These are phyloP conservation scores for Otus sunia DNA, from an alignment of 2,113 vertebrate genomes.

Conservation along the genomic window DNA sequence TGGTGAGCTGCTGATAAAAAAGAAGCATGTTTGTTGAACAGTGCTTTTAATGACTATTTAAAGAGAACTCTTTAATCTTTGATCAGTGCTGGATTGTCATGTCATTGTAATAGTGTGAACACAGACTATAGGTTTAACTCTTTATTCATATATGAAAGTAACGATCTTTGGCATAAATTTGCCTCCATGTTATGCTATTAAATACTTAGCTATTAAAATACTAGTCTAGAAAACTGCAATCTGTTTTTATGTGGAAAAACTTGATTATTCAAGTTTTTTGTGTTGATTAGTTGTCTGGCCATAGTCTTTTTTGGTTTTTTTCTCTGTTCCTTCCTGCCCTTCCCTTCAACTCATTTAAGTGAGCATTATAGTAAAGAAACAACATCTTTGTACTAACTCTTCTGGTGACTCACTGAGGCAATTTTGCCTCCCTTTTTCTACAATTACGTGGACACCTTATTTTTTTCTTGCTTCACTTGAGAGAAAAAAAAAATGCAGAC, in stretches of 20 bases:
- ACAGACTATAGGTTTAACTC: conserved; percentile 17
- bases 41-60: conserved; percentile 35
- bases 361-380: not conserved
- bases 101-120: conserved; percentile 34
- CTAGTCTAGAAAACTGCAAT: conserved; percentile 44
- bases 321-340: not conserved
- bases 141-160: conserved; percentile 37
- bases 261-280: conserved; percentile 30
- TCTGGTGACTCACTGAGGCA: conserved; percentile 47
- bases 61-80: conserved; percentile 33
- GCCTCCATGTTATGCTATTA: conserved; percentile 25
- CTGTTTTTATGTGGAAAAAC: conserved; percentile 12
- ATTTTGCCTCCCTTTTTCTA: conserved; percentile 58
- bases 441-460: conserved; percentile 26
- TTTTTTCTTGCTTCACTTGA: conserved; percentile 50
- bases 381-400: conserved; percentile 50
- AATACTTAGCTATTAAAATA: conserved; percentile 31
- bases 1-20: conserved; percentile 13
- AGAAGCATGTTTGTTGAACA: not conserved
- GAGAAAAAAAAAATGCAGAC: conserved; percentile 17
- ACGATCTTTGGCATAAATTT: conserved; percentile 14
- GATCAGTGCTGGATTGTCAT: conserved; percentile 40
- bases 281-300: conserved; percentile 17
- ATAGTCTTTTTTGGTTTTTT: not conserved
- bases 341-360: not conserved